Percentiles rank a stretch among this genome's conserved stretches.
phyloP scores from a whole-genome alignment of 2,888 invertebrate genomes.

The Xestia rhomboidea region DNA sequence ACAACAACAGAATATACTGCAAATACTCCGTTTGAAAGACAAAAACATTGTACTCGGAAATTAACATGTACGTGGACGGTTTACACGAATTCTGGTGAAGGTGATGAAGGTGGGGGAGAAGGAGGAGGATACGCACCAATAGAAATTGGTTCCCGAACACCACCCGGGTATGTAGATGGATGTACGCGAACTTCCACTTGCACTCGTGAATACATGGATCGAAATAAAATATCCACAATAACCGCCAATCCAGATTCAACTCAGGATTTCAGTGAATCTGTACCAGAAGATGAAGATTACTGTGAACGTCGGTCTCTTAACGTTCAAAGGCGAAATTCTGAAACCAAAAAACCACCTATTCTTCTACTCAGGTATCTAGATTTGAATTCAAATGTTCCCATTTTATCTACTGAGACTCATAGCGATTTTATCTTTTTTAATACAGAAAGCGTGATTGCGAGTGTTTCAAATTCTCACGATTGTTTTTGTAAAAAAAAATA shows the following conservation, averaged over 20 bases:
- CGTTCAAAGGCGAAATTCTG: conserved; percentile 74
- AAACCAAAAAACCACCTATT: conserved; percentile 42
- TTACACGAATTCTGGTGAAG: conserved; percentile 69
- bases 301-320: conserved; percentile 84
- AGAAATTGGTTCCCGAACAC: conserved; percentile 79
- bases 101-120: conserved; percentile 66
- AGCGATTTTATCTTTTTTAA: not conserved
- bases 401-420: not conserved
- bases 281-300: conserved; percentile 81
- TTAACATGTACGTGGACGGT: conserved; percentile 87
- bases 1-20: conserved; percentile 72
- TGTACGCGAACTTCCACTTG: conserved; percentile 87
- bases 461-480: conserved; percentile 42
- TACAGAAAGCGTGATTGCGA: conserved; percentile 12
- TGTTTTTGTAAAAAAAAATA: conserved; percentile 68
- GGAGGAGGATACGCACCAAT: conserved; percentile 56
- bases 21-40: conserved; percentile 78
- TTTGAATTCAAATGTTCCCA: conserved; percentile 14
- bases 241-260: conserved; percentile 26
- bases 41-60: conserved; percentile 84
- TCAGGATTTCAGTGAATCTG: conserved; percentile 9
- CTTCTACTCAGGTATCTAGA: conserved; percentile 13
- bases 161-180: conserved; percentile 85
- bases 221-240: conserved; percentile 78
- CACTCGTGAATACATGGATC: conserved; percentile 82